Evolutionary conservation across 2,888 invertebrate genomes (phyloP), one percentile per base, ranked within the genome.

Genomic region (Oligia strigilis): DNA sequence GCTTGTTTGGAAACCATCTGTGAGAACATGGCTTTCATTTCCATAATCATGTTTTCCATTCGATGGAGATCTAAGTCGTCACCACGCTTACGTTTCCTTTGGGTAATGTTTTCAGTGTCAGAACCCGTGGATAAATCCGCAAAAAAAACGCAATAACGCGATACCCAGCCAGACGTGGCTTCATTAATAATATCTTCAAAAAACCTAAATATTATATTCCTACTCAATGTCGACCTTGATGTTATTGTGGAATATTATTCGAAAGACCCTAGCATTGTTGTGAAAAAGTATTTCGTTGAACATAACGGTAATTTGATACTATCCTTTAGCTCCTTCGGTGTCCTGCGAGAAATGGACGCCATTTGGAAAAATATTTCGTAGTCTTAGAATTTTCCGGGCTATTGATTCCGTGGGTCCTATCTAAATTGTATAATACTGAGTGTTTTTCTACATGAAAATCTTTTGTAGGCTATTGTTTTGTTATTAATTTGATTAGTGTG

Each of bases 291-390:
- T 80, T 70, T 62, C 60, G 29, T 49, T 64, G 43, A 46, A 40
- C 36, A 14, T 36, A 64, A 70, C 65, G 65, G 80, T 73, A 84
- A 83, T 73, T 66, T 40, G 69, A 84, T 80, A 80, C 72, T 62
- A 40, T 49, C 81, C 77, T 81, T 76, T 83, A 80, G 83, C 49
- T 58, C 23, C 17, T 55, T 58, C 77, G 58, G 64, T 69, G 67
- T 55, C 4, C 23, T 29, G 46, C 29, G 52, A 62, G 71, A 60
- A 73, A 73, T 62, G 23, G 4, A 55, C 46, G 65, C 23, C 23
- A 66, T 79, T 83, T 79, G 60, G 29, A 4, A 70, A 72, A 66
- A 79, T 62, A 49, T 83, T 73, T 73, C 8, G 23, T 23, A 29
- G 60, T 66, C 71, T 62, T 40, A 52, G 40, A 66, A 83, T 71